Base-by-base conservation (phyloP, 2,797 vertebrate genomes). In the Sciurus carolinensis region DNA sequence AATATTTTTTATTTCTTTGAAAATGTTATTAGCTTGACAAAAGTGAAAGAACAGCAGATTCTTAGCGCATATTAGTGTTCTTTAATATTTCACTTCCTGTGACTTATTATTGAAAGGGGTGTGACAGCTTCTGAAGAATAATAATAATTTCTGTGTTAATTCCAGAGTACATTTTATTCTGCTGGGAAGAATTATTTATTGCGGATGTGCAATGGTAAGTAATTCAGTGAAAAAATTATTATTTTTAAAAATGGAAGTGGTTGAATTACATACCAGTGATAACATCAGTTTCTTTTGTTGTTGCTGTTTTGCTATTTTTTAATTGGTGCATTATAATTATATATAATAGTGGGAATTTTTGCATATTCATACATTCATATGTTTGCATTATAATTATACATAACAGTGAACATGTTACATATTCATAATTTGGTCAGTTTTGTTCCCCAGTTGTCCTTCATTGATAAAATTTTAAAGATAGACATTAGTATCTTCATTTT, bases 151-250 rank as follows among this genome's bases (percentile, higher is more conserved):
- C 1, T 98, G 59, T 79, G 47, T 96, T 89, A 20, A 98, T 98
- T 97, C 90, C 98, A 99, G 99, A 99, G 98, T 98, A 99, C 99
- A 0, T 99, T 99, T 98, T 99, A 99, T 98, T 99, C 99, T 71
- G 99, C 99, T 57, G 99, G 99, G 91, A 99, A 99, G 98, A 99
- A 99, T 98, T 99, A 99, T 98, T 98, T 99, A 98, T 98, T 99
- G 77, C 99, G 99, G 97, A 99, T 99, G 99, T 99, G 99, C 98
- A 99, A 99, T 96, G 99, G 99, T 99, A 98, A 99, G 99, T 98
- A 71, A 92, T 90, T 94, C 44, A 90, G 0, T 91, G 54, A 39
- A 90, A 62, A 91, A 96, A 52, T 85, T 26, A 77, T 12, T 28
- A 20, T 96, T 94, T 95, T 93, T 0, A 0, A 57, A 47, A 73